phyloP scores from a whole-genome alignment of 2,888 invertebrate genomes.

The Lydus trimaculatus region DNA sequence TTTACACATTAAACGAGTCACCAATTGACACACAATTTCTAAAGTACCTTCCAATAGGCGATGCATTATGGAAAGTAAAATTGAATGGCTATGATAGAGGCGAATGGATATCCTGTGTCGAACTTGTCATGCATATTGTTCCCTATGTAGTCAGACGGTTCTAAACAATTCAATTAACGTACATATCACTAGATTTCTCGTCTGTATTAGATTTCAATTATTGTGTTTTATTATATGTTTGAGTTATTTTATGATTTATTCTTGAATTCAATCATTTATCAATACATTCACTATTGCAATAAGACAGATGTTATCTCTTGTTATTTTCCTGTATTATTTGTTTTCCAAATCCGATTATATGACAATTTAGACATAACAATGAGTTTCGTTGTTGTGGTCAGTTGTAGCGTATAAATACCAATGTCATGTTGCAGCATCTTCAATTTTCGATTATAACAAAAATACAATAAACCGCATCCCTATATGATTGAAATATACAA shows the following conservation, averaged over 20 bases:
- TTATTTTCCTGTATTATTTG: background rate
- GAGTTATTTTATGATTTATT: background rate
- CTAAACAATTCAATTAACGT: background rate
- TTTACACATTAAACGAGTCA: constrained; percentile 37
- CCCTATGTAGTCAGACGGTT: constrained; percentile 19
- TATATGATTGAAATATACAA: background rate
- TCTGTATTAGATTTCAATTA: background rate
- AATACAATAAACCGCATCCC: background rate
- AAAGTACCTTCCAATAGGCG: constrained; percentile 42
- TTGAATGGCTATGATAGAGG: constrained; percentile 42
- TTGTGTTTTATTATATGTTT: background rate
- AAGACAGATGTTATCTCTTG: background rate
- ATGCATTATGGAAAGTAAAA: constrained; percentile 48
- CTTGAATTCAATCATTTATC: background rate
- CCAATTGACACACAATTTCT: constrained; percentile 38
- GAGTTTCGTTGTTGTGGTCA: background rate
- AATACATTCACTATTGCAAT: background rate
- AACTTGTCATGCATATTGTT: constrained; percentile 38
- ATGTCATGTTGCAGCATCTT: background rate
- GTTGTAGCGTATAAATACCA: background rate
- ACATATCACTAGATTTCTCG: background rate
- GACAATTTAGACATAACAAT: background rate
- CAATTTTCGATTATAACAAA: constrained; percentile 5
- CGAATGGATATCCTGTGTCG: constrained; percentile 40
- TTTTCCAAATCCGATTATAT: background rate